Base-by-base conservation (phyloP, 2,888 invertebrate genomes). In the Xanthorhoe spadicearia region DNA sequence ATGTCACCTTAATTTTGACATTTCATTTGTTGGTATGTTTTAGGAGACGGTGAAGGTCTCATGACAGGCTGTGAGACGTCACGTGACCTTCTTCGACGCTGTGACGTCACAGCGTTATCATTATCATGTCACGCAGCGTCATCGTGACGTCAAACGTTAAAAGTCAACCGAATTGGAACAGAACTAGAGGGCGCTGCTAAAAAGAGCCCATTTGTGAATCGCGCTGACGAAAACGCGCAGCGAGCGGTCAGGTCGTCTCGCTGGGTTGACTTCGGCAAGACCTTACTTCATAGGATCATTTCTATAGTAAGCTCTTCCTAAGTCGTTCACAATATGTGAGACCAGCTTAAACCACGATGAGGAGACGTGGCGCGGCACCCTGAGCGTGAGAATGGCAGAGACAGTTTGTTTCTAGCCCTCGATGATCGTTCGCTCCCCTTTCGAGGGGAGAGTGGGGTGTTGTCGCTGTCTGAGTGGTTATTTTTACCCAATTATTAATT, bases 401-500 rank as follows among this genome's bases (percentile, higher is more conserved):
- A 18, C 56, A 48, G 38, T 1, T 52, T 23, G 57, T 15, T 18
- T 46, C 28, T 23, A 68, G 54, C 54, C 49, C 5, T 60, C 53
- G 53, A 54, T 59, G 59, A 64, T 57, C 61, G 61, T 61, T 61
- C 61, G 43, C 61, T 61, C 9, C 61, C 61, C 60, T 60, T 60
- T 17, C 23, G 10, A 52, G 59, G 60, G 60, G 48, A 61, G 61
- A 17, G 61, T 61, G 61, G 53, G 53, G 48, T 64, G 56, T 52
- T 43, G 35, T 50, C 56, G 51, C 43, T 35, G 32, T 51, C 43
- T 65, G 51, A 52, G 43, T 59, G 59, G 59, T 59, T 59, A 19
- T 23, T 59, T 59, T 43, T 19, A 35, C 13, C 23, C n/a, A n/a
- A n/a, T 23, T 23, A 23, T 23, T 23, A 23, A 23, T 23, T 23